phyloP scores from a whole-genome alignment of 2,113 vertebrate species.

The Ondatra zibethicus region DNA sequence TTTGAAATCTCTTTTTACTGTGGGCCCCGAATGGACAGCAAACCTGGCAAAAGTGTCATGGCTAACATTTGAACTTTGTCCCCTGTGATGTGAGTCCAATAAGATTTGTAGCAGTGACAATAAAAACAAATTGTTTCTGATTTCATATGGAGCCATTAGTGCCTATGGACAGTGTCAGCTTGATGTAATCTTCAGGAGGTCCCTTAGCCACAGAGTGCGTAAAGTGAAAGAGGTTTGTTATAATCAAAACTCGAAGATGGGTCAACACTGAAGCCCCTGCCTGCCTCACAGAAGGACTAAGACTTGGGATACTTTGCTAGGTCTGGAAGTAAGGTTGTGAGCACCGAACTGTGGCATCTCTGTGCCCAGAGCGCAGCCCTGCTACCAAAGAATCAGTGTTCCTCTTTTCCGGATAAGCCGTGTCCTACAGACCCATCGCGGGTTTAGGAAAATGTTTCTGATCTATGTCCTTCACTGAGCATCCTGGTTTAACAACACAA shows the following conservation, averaged over 20 bases:
- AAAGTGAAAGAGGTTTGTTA: accelerated
- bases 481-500: background rate
- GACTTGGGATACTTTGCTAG: background rate
- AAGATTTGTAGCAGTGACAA: constrained; percentile 3
- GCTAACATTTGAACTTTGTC: constrained; percentile 68
- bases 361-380: background rate
- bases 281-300: background rate
- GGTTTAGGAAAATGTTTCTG: background rate
- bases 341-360: accelerated
- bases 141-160: background rate
- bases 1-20: constrained; percentile 49
- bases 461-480: accelerated
- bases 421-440: accelerated
- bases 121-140: background rate
- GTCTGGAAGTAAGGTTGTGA: accelerated
- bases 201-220: background rate
- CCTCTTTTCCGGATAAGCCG: accelerated
- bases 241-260: accelerated
- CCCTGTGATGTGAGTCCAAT: constrained; percentile 51
- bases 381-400: background rate
- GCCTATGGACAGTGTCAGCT: background rate
- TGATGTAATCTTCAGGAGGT: background rate
- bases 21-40: background rate
- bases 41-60: background rate
- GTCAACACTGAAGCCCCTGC: background rate